phyloP scores from a whole-genome alignment of 2,797 vertebrate species.

The Poecilia wingei region DNA sequence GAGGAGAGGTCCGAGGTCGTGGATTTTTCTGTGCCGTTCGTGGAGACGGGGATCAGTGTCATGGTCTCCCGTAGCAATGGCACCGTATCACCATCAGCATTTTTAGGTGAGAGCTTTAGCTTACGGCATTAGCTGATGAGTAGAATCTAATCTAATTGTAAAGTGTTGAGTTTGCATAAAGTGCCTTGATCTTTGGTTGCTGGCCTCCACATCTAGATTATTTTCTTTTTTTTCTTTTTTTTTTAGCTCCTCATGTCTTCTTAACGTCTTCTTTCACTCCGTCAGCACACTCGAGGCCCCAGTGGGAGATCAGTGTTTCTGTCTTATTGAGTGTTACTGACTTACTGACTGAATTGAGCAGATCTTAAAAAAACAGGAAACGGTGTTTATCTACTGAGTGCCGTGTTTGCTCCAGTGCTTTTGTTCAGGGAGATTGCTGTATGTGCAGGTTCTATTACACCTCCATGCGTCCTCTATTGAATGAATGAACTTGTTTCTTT shows the following conservation, averaged over 20 bases:
- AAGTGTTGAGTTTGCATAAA: constrained; percentile 70
- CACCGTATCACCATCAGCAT: constrained; percentile 92
- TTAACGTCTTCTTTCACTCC: constrained; percentile 65
- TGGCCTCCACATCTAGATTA: constrained; percentile 63
- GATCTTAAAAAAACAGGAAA: constrained; percentile 53
- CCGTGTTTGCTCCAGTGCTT: constrained; percentile 38
- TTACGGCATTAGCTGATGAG: constrained; percentile 32
- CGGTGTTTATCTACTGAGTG: constrained; percentile 57
- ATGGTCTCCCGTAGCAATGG: constrained; percentile 95
- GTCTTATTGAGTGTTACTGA: constrained; percentile 61
- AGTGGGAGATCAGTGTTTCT: constrained; percentile 54
- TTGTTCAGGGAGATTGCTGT: constrained; percentile 20
- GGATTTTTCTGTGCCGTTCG: constrained; percentile 94
- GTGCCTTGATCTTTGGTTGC: constrained; percentile 54
- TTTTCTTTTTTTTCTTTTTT: constrained; percentile 47
- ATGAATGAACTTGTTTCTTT: constrained; percentile 2
- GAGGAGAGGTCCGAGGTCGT: constrained; percentile 93
- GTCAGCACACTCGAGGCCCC: constrained; percentile 71
- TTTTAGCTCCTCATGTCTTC: constrained; percentile 56
- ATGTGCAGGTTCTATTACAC: constrained; percentile 15
- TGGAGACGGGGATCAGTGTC: constrained; percentile 94
- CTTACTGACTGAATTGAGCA: constrained; percentile 55
- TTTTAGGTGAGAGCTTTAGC: constrained; percentile 83
- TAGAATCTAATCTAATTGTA: constrained; percentile 49
- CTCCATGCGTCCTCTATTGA: constrained; percentile 1